phyloP scores from a whole-genome alignment of 2,797 vertebrate species.

The Protonibea diacanthus region DNA sequence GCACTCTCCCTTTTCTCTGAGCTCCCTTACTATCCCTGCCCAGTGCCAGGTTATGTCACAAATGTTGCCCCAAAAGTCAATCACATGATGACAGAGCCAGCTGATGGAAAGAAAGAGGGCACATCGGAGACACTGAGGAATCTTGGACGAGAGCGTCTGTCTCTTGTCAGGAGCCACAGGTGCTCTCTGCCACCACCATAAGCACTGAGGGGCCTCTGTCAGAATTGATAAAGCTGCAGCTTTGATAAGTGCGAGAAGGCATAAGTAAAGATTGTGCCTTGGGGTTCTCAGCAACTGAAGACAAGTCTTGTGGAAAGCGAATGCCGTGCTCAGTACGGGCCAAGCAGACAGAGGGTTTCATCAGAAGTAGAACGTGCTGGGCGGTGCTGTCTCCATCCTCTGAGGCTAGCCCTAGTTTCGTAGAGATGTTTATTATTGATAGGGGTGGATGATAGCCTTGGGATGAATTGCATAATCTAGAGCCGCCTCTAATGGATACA shows the following conservation, averaged over 20 bases:
- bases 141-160: slow-evolving; percentile 60
- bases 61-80: slow-evolving; percentile 49
- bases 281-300: slow-evolving; percentile 47
- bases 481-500: slow-evolving; percentile 82
- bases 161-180: slow-evolving; percentile 78
- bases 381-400: slow-evolving; percentile 71
- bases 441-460: slow-evolving; percentile 83
- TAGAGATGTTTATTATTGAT: slow-evolving; percentile 85
- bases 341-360: slow-evolving; percentile 52
- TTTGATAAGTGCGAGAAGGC: slow-evolving; percentile 67
- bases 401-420: slow-evolving; percentile 78
- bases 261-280: slow-evolving; percentile 56
- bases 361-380: slow-evolving; percentile 74
- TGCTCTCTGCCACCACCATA: slow-evolving; percentile 60
- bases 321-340: slow-evolving; percentile 15
- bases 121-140: slow-evolving; percentile 35
- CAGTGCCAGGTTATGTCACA: slow-evolving; percentile 54
- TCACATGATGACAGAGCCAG: slow-evolving; percentile 36
- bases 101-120: slow-evolving; percentile 39
- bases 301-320: slow-evolving; percentile 51
- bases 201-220: slow-evolving; percentile 59
- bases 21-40: slow-evolving; percentile 15
- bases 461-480: slow-evolving; percentile 83
- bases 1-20: not conserved
- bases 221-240: slow-evolving; percentile 59